Evolutionary conservation across 2,113 vertebrate species (phyloP), one percentile per base, ranked within the genome.

Genomic region (Ceyx melanurus): DNA sequence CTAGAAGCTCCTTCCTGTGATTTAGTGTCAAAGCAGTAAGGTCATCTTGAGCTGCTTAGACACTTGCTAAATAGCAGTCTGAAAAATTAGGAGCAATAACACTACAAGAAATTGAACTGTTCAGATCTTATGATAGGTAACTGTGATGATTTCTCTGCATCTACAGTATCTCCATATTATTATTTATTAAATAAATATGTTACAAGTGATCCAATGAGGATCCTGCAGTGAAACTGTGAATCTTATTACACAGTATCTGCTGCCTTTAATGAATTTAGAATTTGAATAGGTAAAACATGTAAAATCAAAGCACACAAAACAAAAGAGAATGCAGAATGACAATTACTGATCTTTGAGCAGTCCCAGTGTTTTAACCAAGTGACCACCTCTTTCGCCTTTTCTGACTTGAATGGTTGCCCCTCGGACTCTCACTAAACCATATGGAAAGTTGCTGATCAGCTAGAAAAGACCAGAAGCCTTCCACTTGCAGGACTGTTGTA

Each of bases 21-120:
- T 84, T 92, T 82, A 75, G 15, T 93, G 94, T 96, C 93, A 97
- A 93, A 96, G 87, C 89, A 94, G 58, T 73, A 95, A 94, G 95
- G 86, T 91, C 84, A 88, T 79, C 37, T 72, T 76, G 91, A 80
- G 78, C 82, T 96, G n/a, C 81, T 95, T 89, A 97, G 85, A 95
- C 75, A 57, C n/a, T 88, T 91, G 84, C 56, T 93, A 95, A 95
- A 76, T 58, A 85, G 33, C 64, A 94, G 76, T 45, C 26, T 74
- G 86, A 91, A 83, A 90, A 93, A 86, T 72, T 83, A 88, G 61
- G 73, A 50, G 26, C 8, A 66, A 45, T 48, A 79, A 40, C 16
- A 56, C 13, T 54, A 9, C 50, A 74, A 70, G 43, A 54, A 72
- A 37, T 37, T 42, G 25, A 79, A 77, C 9, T 46, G 6, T 56